Evolutionary conservation across 1,140 invertebrate genomes (phyloP).

Genomic region (Zaprionus davidi): DNA sequence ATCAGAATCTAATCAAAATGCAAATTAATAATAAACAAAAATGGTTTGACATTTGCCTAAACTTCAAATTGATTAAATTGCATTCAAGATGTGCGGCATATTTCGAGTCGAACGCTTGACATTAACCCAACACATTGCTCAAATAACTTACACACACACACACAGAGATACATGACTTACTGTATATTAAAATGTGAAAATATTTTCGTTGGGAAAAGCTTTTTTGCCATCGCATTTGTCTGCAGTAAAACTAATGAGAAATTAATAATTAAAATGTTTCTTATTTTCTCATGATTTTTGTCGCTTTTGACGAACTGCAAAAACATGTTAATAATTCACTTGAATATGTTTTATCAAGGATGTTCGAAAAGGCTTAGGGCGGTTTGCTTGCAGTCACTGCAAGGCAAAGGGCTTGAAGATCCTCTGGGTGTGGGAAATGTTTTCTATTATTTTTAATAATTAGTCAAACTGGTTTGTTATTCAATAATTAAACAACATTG

Average conservation of each 20-base stretch:
- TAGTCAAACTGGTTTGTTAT: neutral
- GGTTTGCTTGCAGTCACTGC: too few relatives aligned
- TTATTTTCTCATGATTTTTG: constrained; percentile 1
- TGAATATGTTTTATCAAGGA: neutral
- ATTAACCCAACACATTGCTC: constrained; percentile 11
- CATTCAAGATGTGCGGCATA: constrained; percentile 29
- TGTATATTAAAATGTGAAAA: neutral
- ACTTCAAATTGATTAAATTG: constrained; percentile 68
- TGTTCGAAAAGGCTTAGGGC: neutral
- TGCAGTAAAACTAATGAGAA: neutral
- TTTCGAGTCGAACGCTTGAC: constrained; percentile 20
- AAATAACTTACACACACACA: neutral
- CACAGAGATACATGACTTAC: neutral
- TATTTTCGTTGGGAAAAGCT: neutral
- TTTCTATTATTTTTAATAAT: neutral
- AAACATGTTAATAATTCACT: constrained; percentile 4
- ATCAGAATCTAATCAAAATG: constrained; percentile 76
- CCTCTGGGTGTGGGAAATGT: neutral
- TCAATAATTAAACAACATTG: too few relatives aligned
- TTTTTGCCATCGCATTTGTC: neutral
- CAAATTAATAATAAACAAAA: constrained; percentile 83
- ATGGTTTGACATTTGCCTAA: constrained; percentile 67
- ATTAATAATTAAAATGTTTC: constrained; percentile 2
- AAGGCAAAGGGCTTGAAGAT: neutral
- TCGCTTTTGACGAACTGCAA: neutral